Evolutionary conservation across 2,113 vertebrate species (phyloP), one percentile per base, ranked within the genome.

Genomic region (Dipodomys spectabilis): DNA sequence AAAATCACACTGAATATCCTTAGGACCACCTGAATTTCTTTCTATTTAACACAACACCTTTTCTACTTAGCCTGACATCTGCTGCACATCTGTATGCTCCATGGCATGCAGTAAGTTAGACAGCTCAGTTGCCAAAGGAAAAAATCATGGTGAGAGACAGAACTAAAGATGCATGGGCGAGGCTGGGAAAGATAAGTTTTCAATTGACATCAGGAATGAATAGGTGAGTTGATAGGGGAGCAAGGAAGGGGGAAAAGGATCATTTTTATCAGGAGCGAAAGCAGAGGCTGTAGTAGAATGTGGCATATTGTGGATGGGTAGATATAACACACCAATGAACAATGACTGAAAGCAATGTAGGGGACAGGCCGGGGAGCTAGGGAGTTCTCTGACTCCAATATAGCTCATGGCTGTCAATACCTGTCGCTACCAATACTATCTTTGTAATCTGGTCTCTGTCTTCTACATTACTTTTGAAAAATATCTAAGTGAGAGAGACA

Each of bases 1-100:
- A 69, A 95, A 85, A 64, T 20, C 85, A 65, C 4, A 73, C 5
- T 82, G 18, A 53, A 8, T 65, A 72, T 78, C 45, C 3, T 16
- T 28, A 25, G 12, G 44, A 91, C 62, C 93, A 85, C 19, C 60
- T 82, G 32, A 92, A 91, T 81, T 7, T 10, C 30, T 87, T 93
- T 94, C 67, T 25, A 64, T 88, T 89, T 90, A 72, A 75, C 62
- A 90, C 23, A 75, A 25, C 7, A 60, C 62, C 75, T 44, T 23
- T 93, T 92, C 69, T 69, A 90, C 74, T 95, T 90, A 94, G 65
- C 13, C 44, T 82, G 64, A 30, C 71, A 86, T 94, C 79, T 93
- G 89, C n/a, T 77, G 53, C n/a, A 23, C 90, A 90, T 84, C 88
- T 96, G 92, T 64, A 49, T 81, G 25, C 78, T 86, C 79, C 27